phyloP scores from a whole-genome alignment of 2,888 invertebrate genomes.

The Troides helena region DNA sequence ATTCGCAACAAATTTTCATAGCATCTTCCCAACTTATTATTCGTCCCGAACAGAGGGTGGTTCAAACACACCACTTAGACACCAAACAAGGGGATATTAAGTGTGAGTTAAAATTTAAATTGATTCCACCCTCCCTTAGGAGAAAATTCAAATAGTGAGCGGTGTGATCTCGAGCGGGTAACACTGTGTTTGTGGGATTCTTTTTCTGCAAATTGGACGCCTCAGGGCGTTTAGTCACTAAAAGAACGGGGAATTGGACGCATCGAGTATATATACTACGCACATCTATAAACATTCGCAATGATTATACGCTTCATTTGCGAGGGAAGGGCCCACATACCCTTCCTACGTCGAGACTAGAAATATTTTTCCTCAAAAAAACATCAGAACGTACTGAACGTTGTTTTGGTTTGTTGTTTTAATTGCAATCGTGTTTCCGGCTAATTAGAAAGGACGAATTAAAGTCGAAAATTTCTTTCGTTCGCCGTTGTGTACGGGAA shows the following conservation, averaged over 20 bases:
- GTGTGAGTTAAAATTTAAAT: slow-evolving; percentile 80
- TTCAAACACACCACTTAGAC: slow-evolving; percentile 79
- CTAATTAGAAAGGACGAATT: slow-evolving; percentile 48
- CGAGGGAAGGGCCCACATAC: slow-evolving; percentile 40
- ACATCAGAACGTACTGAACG: slow-evolving; percentile 20
- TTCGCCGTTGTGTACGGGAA: slow-evolving; percentile 56
- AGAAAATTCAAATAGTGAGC: slow-evolving; percentile 77
- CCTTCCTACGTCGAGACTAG: slow-evolving; percentile 19
- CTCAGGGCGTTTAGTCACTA: slow-evolving; percentile 69
- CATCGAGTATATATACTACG: slow-evolving; percentile 40
- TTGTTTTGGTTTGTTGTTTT: slow-evolving; percentile 13
- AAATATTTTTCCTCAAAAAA: slow-evolving; percentile 16
- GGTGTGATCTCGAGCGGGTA: slow-evolving; percentile 75
- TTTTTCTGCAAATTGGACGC: slow-evolving; percentile 78
- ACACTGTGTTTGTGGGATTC: slow-evolving; percentile 74
- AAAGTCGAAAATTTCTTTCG: slow-evolving; percentile 37
- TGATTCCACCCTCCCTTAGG: slow-evolving; percentile 74
- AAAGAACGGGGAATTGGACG: slow-evolving; percentile 53
- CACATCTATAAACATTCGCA: slow-evolving; percentile 48
- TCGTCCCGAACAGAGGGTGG: slow-evolving; percentile 75
- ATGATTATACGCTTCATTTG: slow-evolving; percentile 67
- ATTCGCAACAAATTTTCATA: slow-evolving; percentile 50
- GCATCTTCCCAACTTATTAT: slow-evolving; percentile 77
- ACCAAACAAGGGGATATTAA: slow-evolving; percentile 81
- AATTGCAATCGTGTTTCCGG: slow-evolving; percentile 38